Evolutionary conservation across 2,888 invertebrate genomes (phyloP).

Genomic region (Syrista parreyssii): DNA sequence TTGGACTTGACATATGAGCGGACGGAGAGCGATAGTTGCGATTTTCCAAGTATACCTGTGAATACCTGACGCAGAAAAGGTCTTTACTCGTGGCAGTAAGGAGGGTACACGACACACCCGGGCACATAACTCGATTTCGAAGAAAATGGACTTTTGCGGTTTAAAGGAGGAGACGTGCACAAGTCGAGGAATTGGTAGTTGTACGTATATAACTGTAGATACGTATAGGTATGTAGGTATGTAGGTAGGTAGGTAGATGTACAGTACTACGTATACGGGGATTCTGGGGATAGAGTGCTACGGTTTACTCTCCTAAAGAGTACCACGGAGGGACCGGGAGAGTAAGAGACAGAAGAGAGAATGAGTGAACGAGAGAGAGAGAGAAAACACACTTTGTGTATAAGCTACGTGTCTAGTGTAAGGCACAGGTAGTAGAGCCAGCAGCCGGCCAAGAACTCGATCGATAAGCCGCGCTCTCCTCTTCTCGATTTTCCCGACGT

Average conservation of each 20-base stretch:
- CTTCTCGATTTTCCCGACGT: constrained; percentile 15
- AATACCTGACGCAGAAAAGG: neutral
- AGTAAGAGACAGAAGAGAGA: neutral
- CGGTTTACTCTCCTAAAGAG: neutral
- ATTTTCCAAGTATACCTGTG: neutral
- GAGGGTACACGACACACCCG: neutral
- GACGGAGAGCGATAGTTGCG: neutral
- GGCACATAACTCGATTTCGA: constrained; percentile 18
- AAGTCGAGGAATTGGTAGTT: neutral
- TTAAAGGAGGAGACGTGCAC: neutral
- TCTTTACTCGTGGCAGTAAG: neutral
- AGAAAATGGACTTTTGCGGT: constrained; percentile 21
- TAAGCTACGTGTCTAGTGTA: neutral
- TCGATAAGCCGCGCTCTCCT: constrained; percentile 23
- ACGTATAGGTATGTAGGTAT: neutral
- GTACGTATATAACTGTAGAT: no score
- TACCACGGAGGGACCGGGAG: neutral
- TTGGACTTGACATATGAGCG: neutral
- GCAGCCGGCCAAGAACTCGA: constrained; percentile 15
- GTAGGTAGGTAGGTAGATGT: neutral
- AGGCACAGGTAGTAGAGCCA: neutral
- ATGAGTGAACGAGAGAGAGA: neutral
- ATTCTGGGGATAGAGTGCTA: neutral
- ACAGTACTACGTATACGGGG: neutral
- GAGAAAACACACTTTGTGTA: neutral